Evolutionary conservation across 2,113 vertebrate genomes (phyloP), one percentile per base, ranked within the genome.

Genomic region (Lampris incognitus): DNA sequence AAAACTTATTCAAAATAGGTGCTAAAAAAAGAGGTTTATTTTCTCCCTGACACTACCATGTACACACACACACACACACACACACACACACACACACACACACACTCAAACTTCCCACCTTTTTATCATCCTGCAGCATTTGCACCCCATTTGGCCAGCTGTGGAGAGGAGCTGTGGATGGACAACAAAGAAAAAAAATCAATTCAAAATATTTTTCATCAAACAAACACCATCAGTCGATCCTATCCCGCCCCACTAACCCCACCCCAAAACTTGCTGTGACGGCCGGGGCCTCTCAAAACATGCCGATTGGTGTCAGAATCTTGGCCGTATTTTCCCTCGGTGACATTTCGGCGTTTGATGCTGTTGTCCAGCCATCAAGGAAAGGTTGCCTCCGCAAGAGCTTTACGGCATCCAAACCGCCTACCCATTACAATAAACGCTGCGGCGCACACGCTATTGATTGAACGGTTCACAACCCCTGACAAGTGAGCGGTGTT

Each of bases 71-170:
- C 49, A 24, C 24, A 48, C 39, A 65, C 38, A 13, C 39, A 2
- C 48, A 9, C 51, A 39, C 8, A 44, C 40, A 65, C 1, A 24
- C 24, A 38, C 24, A 46, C 44, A 46, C 44, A 46, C 4, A 46
- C 11, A 5, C 10, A 36, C 2, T 46, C 51, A 56, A 40, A 55
- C 62, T 3, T 57, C 85, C 95, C 94, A 99, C 98, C 97, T 98
- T 93, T 96, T 95, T 91, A 98, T 93, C 95, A 98, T 97, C 94
- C 96, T 94, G 95, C 98, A 99, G 95, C 98, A 99, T 56, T 86
- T 96, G 96, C 98, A 98, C 96, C 97, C 98, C 98, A 99, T 99
- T 95, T 98, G 97, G 95, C 85, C 91, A 85, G 88, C 80, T 81
- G 87, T 83, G 81, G 88, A 4, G 79, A 73, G 74, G 72, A 83